Conservation (phyloP, 2,797 vertebrate genomes). For the Melanotaenia maccullochi region DNA sequence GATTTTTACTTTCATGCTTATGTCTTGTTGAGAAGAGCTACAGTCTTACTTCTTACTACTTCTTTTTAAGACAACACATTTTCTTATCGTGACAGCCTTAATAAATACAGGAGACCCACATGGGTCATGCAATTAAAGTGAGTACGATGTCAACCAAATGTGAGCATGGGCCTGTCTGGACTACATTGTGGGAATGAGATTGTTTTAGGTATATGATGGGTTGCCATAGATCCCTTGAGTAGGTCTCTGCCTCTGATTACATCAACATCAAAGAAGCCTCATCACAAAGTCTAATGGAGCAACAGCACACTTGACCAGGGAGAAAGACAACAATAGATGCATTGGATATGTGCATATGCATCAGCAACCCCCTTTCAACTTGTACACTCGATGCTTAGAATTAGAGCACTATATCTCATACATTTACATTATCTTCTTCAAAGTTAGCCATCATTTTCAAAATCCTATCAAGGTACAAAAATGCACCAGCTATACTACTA, state of each 20-base stretch:
- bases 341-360: constrained; percentile 57
- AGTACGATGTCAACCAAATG: constrained; percentile 26
- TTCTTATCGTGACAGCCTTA: constrained; percentile 22
- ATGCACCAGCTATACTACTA: background rate
- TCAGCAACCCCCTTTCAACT: constrained; percentile 27
- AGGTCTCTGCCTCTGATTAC: constrained; percentile 63
- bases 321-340: constrained; percentile 57
- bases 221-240: constrained; percentile 68
- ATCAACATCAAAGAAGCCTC: constrained; percentile 76
- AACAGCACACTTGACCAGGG: constrained; percentile 68
- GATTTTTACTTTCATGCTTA: background rate
- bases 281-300: constrained; percentile 81
- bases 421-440: background rate
- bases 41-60: background rate
- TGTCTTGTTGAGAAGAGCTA: background rate
- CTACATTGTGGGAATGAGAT: constrained; percentile 46
- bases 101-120: constrained; percentile 15
- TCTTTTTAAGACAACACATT: constrained; percentile 12
- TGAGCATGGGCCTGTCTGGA: constrained; percentile 11
- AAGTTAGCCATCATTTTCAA: background rate
- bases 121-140: constrained; percentile 35
- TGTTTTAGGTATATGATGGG: constrained; percentile 43
- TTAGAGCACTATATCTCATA: background rate
- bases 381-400: constrained; percentile 15
- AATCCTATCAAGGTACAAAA: background rate